Evolutionary conservation across 2,797 vertebrate genomes (phyloP).

Genomic region (Poliocrania exsul): DNA sequence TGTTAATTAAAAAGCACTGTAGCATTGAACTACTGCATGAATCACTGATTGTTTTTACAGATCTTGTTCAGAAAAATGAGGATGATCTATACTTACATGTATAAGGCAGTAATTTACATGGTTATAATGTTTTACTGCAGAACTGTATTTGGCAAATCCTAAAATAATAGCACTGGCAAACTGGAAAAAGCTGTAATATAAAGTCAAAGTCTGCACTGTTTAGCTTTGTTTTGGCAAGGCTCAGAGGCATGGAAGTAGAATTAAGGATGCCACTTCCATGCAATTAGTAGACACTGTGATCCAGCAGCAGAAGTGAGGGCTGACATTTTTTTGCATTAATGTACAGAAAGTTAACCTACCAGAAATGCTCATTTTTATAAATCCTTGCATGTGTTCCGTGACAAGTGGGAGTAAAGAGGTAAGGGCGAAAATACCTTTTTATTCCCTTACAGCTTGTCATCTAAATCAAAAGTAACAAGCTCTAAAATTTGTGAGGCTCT

Average conservation of each 20-base stretch:
- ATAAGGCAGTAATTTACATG: slow-evolving; percentile 25
- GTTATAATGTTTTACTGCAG: slow-evolving; percentile 20
- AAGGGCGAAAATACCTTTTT: slow-evolving; percentile 28
- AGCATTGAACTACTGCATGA: slow-evolving; percentile 10
- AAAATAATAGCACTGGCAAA: slow-evolving; percentile 21
- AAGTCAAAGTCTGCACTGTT: neutral
- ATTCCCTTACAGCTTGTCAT: slow-evolving; percentile 5
- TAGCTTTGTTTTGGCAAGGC: slow-evolving; percentile 5
- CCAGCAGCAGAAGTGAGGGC: neutral
- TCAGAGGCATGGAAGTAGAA: neutral
- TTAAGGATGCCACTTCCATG: neutral
- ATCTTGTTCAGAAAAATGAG: neutral
- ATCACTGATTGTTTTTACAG: slow-evolving; percentile 51
- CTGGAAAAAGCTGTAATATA: neutral
- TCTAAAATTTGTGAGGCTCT: slow-evolving; percentile 20
- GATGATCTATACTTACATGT: slow-evolving; percentile 12
- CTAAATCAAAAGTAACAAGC: slow-evolving; percentile 56
- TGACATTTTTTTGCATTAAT: neutral
- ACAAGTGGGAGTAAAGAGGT: neutral
- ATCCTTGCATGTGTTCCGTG: neutral
- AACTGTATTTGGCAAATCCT: slow-evolving; percentile 28
- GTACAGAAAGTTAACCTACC: neutral
- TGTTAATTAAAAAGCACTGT: slow-evolving; percentile 51
- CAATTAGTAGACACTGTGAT: neutral
- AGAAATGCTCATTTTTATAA: neutral